Evolutionary conservation across 2,113 vertebrate species (phyloP), one percentile per base, ranked within the genome.

Genomic region (Siniperca chuatsi): DNA sequence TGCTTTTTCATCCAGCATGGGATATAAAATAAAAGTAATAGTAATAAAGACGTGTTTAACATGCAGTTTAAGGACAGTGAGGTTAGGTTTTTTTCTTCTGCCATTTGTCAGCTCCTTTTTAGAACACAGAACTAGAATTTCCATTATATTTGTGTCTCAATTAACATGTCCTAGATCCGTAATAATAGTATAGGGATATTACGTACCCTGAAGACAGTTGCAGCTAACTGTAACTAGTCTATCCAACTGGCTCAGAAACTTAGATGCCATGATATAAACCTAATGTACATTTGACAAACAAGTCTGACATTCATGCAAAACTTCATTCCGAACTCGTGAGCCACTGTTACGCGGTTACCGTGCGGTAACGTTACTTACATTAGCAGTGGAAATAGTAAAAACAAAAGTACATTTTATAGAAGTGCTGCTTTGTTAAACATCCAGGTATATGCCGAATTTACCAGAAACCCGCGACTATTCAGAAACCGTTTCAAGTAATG

Each of bases 161-260:
- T 8, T 78, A 83, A 35, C 74, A 67, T 48, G 87, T 84, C 78
- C 81, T 15, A 79, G 33, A 87, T 82, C 68, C n/a, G 29, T 44
- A 57, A 20, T 44, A 29, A 29, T 29, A 29, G 29, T 29, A 29
- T 29, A 29, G 29, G 4, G 13, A 67, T 25, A 23, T 71, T 18
- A 67, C 40, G 29, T 42, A 46, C 1, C 21, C 3, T 40, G 40
- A 69, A 54, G 61, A 80, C 16, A 54, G 55, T 5, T 52, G 33
- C 29, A 44, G 12, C 35, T 37, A 11, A 68, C 67, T 65, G 21
- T 20, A 15, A 29, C 29, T 29, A 37, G 7, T 40, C 54, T 6
- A 25, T 15, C 21, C 6, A 69, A 8, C 11, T 23, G 29, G 58
- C 20, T 50, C 57, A 10, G 8, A n/a, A 65, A 65, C 25, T 2